Conservation (phyloP, 2,113 vertebrate genomes). For the Salminus brasiliensis region DNA sequence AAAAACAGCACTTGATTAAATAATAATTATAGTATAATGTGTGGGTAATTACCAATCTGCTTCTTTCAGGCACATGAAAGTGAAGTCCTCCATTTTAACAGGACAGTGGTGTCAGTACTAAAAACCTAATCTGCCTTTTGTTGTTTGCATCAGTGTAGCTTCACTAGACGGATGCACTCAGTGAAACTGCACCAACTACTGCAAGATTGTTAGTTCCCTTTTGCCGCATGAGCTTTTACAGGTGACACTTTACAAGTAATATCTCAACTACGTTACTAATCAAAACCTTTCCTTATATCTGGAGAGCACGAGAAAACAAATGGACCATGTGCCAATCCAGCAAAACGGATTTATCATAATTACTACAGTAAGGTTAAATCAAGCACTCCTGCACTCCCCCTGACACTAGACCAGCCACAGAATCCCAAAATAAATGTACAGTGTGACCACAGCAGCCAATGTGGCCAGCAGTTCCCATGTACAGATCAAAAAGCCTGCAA, state of each 20-base stretch:
- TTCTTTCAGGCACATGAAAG: too few relatives aligned
- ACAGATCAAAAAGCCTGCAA: constrained; percentile 38
- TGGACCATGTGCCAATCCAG: background rate
- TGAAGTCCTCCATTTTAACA: too few relatives aligned
- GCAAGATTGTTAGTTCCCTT: background rate
- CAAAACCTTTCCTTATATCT: background rate
- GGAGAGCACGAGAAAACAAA: background rate
- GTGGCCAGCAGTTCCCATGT: background rate
- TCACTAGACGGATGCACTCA: too few relatives aligned
- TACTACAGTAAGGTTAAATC: background rate
- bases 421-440: constrained; percentile 36
- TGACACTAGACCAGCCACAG: constrained; percentile 2
- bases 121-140: too few relatives aligned
- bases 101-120: too few relatives aligned
- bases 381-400: background rate
- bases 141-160: too few relatives aligned
- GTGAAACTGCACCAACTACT: too few relatives aligned
- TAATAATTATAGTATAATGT: too few relatives aligned
- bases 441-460: constrained; percentile 7
- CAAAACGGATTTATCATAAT: constrained; percentile 12
- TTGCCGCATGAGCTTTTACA: background rate
- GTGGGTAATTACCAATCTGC: too few relatives aligned
- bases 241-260: too few relatives aligned
- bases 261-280: too few relatives aligned
- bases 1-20: too few relatives aligned